Evolutionary conservation across 2,888 invertebrate species (phyloP).

Genomic region (Epirrhoe tristata): DNA sequence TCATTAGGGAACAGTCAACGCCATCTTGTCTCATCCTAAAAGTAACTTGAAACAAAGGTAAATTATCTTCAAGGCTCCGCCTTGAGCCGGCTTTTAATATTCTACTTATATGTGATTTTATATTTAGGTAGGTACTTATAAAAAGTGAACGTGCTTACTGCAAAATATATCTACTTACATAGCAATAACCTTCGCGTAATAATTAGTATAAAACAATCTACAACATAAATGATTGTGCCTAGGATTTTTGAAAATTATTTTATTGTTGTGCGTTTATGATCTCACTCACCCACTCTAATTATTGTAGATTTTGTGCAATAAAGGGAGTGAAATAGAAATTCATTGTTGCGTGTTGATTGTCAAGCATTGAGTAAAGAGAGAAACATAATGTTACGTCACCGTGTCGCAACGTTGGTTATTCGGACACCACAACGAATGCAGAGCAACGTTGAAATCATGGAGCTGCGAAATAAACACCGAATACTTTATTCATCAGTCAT

Average conservation of each 20-base stretch:
- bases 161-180: constrained; percentile 15
- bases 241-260: constrained; percentile 11
- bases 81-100: constrained; percentile 14
- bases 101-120: not conserved
- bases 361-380: constrained; percentile 46
- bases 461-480: constrained; percentile 42
- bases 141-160: constrained; percentile 38
- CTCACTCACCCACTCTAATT: constrained; percentile 12
- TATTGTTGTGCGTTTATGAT: constrained; percentile 23
- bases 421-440: constrained; percentile 55
- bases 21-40: constrained; percentile 6
- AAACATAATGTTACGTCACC: constrained; percentile 53
- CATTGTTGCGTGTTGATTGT: constrained; percentile 43
- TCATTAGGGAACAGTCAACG: constrained; percentile 11
- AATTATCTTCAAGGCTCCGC: constrained; percentile 15
- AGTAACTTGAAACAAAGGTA: constrained; percentile 16
- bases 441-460: constrained; percentile 50
- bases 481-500: constrained; percentile 45
- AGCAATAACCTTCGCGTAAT: constrained; percentile 10
- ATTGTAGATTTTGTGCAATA: constrained; percentile 35
- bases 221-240: not conserved
- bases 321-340: constrained; percentile 37
- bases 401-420: constrained; percentile 54
- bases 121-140: constrained; percentile 13
- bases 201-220: not conserved